Conservation (phyloP, 2,113 vertebrate species). For the Haplotaxodon microlepis region DNA sequence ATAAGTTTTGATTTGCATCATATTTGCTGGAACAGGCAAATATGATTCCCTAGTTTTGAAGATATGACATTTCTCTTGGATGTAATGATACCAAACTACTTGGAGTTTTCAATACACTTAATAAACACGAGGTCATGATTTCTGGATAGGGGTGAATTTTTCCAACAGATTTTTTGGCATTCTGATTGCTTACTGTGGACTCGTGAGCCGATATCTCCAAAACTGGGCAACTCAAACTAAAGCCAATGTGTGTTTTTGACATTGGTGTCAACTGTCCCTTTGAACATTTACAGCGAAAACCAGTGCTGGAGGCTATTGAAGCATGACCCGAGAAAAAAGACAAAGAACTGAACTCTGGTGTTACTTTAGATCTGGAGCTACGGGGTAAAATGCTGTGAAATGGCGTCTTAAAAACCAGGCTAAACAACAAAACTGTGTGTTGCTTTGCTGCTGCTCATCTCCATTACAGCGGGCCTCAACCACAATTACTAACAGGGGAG, state of each 20-base stretch:
- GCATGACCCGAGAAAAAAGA: background rate
- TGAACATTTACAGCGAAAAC: background rate
- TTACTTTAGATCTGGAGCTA: background rate
- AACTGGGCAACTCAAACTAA: background rate
- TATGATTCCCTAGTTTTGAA: background rate
- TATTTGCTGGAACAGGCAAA: background rate
- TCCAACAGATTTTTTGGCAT: background rate
- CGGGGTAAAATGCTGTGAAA: background rate
- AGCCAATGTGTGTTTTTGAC: background rate
- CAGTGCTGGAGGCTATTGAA: background rate
- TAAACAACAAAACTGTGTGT: background rate
- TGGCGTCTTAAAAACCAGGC: background rate
- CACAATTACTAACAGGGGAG: constrained; percentile 18
- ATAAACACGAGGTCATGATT: background rate
- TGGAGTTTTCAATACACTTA: background rate
- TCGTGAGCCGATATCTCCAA: background rate
- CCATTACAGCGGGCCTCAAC: background rate
- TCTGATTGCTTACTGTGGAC: background rate
- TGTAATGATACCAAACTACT: background rate
- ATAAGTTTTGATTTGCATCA: background rate
- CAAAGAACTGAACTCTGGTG: background rate
- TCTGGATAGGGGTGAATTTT: background rate
- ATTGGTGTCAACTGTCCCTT: background rate
- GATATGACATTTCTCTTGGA: background rate
- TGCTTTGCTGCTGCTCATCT: background rate